Base-by-base conservation (phyloP, 2,113 vertebrate genomes). In the Mugil cephalus region DNA sequence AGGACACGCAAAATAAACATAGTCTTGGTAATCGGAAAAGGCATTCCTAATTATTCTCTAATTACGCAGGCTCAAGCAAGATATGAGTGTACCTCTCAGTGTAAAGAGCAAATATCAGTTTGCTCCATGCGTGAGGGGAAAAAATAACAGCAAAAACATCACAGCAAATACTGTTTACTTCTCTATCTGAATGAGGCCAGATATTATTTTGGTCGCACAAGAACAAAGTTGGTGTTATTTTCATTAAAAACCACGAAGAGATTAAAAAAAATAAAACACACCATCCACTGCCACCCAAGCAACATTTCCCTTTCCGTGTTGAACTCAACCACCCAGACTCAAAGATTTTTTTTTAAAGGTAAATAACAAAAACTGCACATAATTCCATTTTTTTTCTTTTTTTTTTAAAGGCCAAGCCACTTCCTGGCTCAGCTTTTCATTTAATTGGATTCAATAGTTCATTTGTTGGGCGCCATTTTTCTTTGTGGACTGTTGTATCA, bases 21-120 rank as follows among this genome's bases (percentile, higher is more conserved):
- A 69, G 61, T 62, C 36, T 10, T 39, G 80, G 80, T 91, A 92
- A 93, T 90, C 91, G 89, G 89, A 73, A n/a, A 90, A 87, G 77
- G 74, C 67, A 52, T 74, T 79, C 67, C 70, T 88, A 91, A 94
- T 93, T 93, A 91, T 84, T 90, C 68, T 82, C 72, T 90, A 91
- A 92, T 92, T 90, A 92, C 85, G 89, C 77, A 83, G 82, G 82
- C 74, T 68, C 45, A 66, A 60, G 73, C 70, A 79, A 77, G 70
- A 78, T 64, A 67, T 43, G 52, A 69, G 67, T 53, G 66, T 53
- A 68, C 78, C 69, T 69, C 46, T 39, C 79, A 69, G 74, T 54
- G 70, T 66, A 78, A 74, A 85, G 67, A 83, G 56, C 80, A 90
- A 91, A 89, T 89, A 87, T 80, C 79, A 77, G 85, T 79, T 70